Percentiles rank a stretch among this genome's conserved stretches.
These are phyloP conservation scores for Pogonomyrmex barbatus DNA, from an alignment of 1,140 invertebrate genomes.

Conservation along the genomic window DNA sequence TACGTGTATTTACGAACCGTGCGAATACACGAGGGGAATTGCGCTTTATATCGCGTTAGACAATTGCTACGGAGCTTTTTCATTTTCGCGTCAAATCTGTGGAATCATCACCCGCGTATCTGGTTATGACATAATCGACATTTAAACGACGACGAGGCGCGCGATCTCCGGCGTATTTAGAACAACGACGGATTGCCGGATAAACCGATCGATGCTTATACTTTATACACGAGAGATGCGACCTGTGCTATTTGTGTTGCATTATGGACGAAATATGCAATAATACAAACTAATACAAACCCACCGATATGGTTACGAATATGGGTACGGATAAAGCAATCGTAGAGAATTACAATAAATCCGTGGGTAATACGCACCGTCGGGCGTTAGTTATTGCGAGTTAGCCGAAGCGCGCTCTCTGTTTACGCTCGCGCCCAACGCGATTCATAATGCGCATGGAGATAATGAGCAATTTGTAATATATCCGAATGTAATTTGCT, in stretches of 20 bases:
- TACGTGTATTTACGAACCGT: slow-evolving; percentile 29
- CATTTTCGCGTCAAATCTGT: not conserved
- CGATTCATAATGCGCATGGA: slow-evolving; percentile 83
- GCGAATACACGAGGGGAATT: not conserved
- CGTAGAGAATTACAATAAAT: slow-evolving; percentile 85
- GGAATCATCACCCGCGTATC: not conserved
- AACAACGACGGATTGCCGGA: not conserved
- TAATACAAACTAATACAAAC: slow-evolving; percentile 72
- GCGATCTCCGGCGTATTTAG: slow-evolving; percentile 8
- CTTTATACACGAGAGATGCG: slow-evolving; percentile 70
- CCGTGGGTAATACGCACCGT: slow-evolving; percentile 82
- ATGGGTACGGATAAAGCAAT: slow-evolving; percentile 82
- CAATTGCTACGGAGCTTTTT: slow-evolving; percentile 31
- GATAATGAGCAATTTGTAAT: slow-evolving; percentile 86
- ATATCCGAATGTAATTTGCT: slow-evolving; percentile 82
- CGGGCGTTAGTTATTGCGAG: slow-evolving; percentile 83
- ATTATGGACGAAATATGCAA: slow-evolving; percentile 75
- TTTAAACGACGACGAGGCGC: slow-evolving; percentile 47
- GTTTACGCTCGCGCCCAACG: slow-evolving; percentile 79
- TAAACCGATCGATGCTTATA: slow-evolving; percentile 52
- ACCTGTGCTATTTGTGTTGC: slow-evolving; percentile 73
- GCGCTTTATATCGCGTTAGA: slow-evolving; percentile 18
- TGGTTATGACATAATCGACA: slow-evolving; percentile 23
- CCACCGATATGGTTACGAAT: slow-evolving; percentile 76
- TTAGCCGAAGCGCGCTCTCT: slow-evolving; percentile 80